Percentiles rank a stretch among this genome's conserved stretches.
Evolutionary conservation across 2,113 vertebrate species (phyloP).

Genomic region (Passer domesticus): DNA sequence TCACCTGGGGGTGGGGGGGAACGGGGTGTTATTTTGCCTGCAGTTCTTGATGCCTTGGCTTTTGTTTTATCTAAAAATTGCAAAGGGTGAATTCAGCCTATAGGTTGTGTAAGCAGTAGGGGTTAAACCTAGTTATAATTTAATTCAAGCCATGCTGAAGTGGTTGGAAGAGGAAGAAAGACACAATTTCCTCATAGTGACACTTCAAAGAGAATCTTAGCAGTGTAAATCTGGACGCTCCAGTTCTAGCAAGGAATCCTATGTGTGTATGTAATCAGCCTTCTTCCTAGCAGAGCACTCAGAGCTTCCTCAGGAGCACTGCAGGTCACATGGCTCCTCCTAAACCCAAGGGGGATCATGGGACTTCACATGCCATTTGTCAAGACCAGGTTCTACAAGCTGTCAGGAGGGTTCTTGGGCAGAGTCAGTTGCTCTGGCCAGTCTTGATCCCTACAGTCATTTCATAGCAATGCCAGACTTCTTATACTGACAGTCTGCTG

Average conservation of each 20-base stretch:
- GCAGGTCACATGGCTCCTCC: not conserved
- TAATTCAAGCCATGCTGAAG: not conserved
- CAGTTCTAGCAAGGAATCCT: not conserved
- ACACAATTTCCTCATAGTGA: not conserved
- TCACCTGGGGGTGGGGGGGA: not conserved
- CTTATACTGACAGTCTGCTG: not conserved
- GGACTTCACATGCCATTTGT: not conserved
- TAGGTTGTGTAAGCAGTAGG: not conserved
- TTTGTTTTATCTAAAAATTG: not conserved
- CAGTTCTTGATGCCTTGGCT: not conserved
- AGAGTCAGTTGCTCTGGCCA: not conserved
- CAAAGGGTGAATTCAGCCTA: not conserved
- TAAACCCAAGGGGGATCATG: not conserved
- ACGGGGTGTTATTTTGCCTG: not conserved
- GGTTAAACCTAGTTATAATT: not conserved
- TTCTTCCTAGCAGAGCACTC: not conserved
- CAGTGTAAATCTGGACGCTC: not conserved
- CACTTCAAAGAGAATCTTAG: constrained; percentile 26
- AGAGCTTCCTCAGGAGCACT: not conserved
- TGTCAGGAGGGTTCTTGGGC: not conserved
- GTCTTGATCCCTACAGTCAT: not conserved
- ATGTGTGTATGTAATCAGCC: not conserved
- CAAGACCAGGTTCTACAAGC: not conserved
- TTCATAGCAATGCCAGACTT: not conserved
- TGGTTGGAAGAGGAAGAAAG: not conserved